Evolutionary conservation across 2,888 invertebrate genomes (phyloP), one percentile per base, ranked within the genome.

Genomic region (Glyphotaelius pellucidus): DNA sequence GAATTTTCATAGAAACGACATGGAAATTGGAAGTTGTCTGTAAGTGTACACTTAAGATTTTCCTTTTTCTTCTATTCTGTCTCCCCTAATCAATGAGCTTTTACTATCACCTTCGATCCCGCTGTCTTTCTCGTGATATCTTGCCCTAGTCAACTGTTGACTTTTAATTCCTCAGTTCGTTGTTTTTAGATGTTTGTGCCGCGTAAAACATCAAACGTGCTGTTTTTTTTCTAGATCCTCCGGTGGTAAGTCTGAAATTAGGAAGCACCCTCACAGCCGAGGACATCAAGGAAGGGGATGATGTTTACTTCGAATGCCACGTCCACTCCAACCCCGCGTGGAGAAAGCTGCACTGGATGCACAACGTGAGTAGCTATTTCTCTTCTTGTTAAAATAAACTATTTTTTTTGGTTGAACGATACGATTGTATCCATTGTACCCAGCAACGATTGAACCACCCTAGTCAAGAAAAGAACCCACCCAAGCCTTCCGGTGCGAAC

Each of bases 301-400:
- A 98, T 96, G 98, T 98, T 92, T 98, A 98, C 96, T 98, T 98
- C 95, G 98, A 98, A 96, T 98, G 98, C 96, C 98, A 98, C 96
- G 98, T 98, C 94, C 97, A 98, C 94, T 98, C 98, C 94, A 98
- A 98, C 96, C 98, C 98, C 79, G 97, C 97, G 93, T 98, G 98
- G 96, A 97, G 98, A 94, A 98, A 98, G 94, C 97, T 98, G 93
- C 97, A 98, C 94, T 98, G 98, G 98, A 96, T 98, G 94, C 98
- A 98, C 94, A 97, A 98, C 94, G 98, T 98, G 95, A 98, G 98
- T 97, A 94, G 25, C 83, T 25, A 35, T 19, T 3, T 25, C 25
- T n/a, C 67, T 67, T n/a, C 67, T 7, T 67, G 9, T 25, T 25
- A 67, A 67, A 67, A 19, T 67, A 25, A 67, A n/a, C 25, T n/a